A percentile compares a stretch with the other conserved stretches of the same genome.
These are phyloP conservation scores for Teinopalpus imperialis DNA, from an alignment of 2,888 invertebrate genomes.

Conservation along the genomic window DNA sequence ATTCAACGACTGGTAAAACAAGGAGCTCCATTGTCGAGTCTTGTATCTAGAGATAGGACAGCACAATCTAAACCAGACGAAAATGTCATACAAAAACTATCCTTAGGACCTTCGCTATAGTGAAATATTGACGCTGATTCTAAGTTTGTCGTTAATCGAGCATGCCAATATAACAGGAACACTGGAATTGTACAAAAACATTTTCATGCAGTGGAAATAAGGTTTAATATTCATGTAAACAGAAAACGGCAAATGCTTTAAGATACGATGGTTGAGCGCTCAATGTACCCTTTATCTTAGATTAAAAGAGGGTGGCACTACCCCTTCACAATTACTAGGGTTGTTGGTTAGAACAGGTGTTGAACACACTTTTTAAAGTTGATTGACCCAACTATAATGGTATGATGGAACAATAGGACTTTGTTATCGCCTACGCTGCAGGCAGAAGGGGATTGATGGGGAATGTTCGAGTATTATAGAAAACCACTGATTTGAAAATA, in stretches of 20 bases:
- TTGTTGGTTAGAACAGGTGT: constrained; percentile 42
- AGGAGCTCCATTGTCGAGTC: constrained; percentile 72
- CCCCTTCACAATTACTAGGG: constrained; percentile 38
- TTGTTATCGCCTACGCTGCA: constrained; percentile 18
- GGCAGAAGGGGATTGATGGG: constrained; percentile 1
- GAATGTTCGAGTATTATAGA: constrained; percentile 1
- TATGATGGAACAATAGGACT: constrained; percentile 26
- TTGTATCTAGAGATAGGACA: constrained; percentile 64
- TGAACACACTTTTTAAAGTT: constrained; percentile 33
- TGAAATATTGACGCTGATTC: constrained; percentile 23
- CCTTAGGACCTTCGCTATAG: constrained; percentile 28
- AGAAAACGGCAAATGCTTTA: constrained; percentile 37
- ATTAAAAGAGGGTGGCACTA: constrained; percentile 68
- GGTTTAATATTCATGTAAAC: constrained; percentile 25
- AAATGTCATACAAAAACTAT: constrained; percentile 30
- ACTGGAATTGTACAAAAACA: constrained; percentile 16
- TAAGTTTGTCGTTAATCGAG: constrained; percentile 38
- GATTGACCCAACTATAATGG: constrained; percentile 27
- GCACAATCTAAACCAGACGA: constrained; percentile 38
- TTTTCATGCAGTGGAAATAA: constrained; percentile 16
- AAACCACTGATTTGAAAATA: constrained; percentile 24
- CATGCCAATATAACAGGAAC: constrained; percentile 35
- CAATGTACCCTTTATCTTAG: constrained; percentile 79
- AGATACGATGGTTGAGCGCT: constrained; percentile 71
- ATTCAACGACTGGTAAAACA: constrained; percentile 74